Conservation (phyloP, 1,140 invertebrate genomes). For the Elymnias hypermnestra region DNA sequence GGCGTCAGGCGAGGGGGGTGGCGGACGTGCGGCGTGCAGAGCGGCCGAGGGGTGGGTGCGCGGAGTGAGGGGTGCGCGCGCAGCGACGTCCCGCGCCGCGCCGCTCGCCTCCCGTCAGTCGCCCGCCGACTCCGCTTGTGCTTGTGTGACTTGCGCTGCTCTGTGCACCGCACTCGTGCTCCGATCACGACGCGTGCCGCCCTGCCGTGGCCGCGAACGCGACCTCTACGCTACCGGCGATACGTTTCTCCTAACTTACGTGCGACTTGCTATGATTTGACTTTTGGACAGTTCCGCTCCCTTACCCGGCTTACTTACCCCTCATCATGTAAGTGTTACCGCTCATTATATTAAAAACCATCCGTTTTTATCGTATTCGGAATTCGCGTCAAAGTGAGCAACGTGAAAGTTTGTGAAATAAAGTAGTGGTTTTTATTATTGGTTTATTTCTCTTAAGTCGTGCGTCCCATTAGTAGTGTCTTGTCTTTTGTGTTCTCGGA, state of each 20-base stretch:
- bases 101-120: slow-evolving; percentile 63
- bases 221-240: slow-evolving; percentile 71
- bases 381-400: slow-evolving; percentile 65
- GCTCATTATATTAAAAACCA: slow-evolving; percentile 63
- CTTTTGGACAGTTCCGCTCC: slow-evolving; percentile 64
- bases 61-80: slow-evolving; percentile 51
- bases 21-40: slow-evolving; percentile 21
- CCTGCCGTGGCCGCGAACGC: slow-evolving; percentile 69
- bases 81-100: slow-evolving; percentile 50
- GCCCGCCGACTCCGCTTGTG: slow-evolving; percentile 70
- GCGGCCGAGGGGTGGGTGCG: slow-evolving; percentile 34
- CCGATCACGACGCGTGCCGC: slow-evolving; percentile 71
- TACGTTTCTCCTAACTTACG: slow-evolving; percentile 65
- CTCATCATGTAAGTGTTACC: slow-evolving; percentile 72
- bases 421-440: slow-evolving; percentile 41
- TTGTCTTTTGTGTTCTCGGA: slow-evolving; percentile 36
- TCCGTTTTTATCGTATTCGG: slow-evolving; percentile 60
- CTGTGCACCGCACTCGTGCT: slow-evolving; percentile 71
- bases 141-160: slow-evolving; percentile 72
- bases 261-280: slow-evolving; percentile 72
- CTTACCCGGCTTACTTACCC: slow-evolving; percentile 71
- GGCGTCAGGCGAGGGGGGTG: slow-evolving; percentile 40
- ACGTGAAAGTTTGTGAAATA: slow-evolving; percentile 69
- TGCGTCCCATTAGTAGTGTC: slow-evolving; percentile 29
- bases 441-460: slow-evolving; percentile 21